These are phyloP conservation scores for Sesamia nonagrioides DNA, from an alignment of 1,140 invertebrate species.

Conservation along the genomic window DNA sequence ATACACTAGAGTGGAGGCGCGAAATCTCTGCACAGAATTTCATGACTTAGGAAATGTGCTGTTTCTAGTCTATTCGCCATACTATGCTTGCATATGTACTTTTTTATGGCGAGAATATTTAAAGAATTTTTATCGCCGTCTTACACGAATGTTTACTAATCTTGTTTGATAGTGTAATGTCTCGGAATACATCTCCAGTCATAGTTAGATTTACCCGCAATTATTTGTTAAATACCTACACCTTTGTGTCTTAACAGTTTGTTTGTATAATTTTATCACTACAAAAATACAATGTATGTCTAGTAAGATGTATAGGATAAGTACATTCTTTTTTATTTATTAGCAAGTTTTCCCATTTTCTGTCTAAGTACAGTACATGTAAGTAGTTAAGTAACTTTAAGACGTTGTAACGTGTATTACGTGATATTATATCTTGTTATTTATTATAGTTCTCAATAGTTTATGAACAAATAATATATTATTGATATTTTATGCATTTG, in stretches of 20 bases:
- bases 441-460: slow-evolving; percentile 36
- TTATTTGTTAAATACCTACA: neutral
- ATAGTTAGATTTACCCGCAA: slow-evolving; percentile 15
- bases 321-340: slow-evolving; percentile 4
- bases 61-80: slow-evolving; percentile 39
- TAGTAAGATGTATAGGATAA: neutral
- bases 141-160: slow-evolving; percentile 7
- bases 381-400: slow-evolving; percentile 18
- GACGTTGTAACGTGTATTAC: slow-evolving; percentile 19
- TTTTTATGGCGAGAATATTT: neutral
- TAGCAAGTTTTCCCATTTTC: slow-evolving; percentile 1
- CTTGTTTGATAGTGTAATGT: slow-evolving; percentile 28
- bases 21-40: slow-evolving; percentile 33
- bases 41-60: slow-evolving; percentile 11
- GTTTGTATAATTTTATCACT: slow-evolving; percentile 9
- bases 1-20: slow-evolving; percentile 12
- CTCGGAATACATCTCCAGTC: slow-evolving; percentile 27
- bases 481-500: slow-evolving; percentile 24
- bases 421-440: slow-evolving; percentile 48
- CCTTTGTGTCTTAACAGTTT: slow-evolving; percentile 10
- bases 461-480: slow-evolving; percentile 5
- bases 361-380: neutral
- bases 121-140: neutral
- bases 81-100: slow-evolving; percentile 33
- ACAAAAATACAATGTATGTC: neutral